Conservation (phyloP, 2,888 invertebrate species). For the Drosophila atroscutellata region DNA sequence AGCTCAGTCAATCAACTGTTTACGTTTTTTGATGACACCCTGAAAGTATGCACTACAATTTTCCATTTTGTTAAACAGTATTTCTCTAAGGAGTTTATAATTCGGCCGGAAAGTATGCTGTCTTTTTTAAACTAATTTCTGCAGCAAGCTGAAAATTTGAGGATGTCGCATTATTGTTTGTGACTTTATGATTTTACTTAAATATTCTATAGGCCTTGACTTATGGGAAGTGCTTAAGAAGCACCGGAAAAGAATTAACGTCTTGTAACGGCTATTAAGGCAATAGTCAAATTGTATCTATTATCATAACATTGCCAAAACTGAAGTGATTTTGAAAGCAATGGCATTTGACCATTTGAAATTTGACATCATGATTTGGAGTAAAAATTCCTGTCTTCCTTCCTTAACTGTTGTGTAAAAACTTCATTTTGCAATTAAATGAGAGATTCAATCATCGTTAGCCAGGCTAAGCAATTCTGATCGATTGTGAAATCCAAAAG, state of each 20-base stretch:
- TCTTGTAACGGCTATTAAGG: neutral
- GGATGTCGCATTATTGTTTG: neutral
- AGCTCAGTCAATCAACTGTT: neutral
- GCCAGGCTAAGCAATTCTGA: neutral
- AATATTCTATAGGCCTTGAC: neutral
- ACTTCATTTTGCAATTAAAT: neutral
- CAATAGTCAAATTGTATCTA: neutral
- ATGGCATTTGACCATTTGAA: neutral
- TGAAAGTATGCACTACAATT: neutral
- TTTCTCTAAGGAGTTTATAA: neutral
- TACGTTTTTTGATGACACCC: neutral
- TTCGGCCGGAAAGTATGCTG: neutral
- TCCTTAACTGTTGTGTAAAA: neutral
- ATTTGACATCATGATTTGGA: neutral
- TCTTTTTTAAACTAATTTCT: fast-evolving
- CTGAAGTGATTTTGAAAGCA: too few species aligned
- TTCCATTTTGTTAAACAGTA: neutral
- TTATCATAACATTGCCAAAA: too few species aligned
- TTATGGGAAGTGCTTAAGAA: neutral
- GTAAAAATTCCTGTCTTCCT: fast-evolving
- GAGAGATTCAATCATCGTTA: neutral
- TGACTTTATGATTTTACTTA: neutral
- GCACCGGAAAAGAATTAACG: neutral
- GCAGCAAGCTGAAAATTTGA: neutral
- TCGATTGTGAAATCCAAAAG: neutral